These are phyloP conservation scores for Drosophila mojavensis DNA, from an alignment of 1,140 invertebrate genomes.

Conservation along the genomic window DNA sequence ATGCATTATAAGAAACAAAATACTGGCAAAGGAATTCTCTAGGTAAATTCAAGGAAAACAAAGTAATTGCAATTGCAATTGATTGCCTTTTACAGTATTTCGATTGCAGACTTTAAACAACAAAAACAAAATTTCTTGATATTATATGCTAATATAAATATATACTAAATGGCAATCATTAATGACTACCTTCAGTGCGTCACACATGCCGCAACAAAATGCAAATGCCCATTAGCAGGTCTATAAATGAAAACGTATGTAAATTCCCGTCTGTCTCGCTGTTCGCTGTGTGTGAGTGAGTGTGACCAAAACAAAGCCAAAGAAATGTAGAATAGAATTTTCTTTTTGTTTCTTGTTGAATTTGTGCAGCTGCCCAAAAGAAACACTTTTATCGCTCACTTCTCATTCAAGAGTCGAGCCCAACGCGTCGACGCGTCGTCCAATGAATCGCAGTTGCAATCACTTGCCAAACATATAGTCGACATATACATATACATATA, in stretches of 20 bases:
- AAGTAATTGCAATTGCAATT: no score
- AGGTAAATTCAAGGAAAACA: no score
- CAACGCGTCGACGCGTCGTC: constrained; percentile 40
- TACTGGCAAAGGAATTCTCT: no score
- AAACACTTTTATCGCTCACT: constrained; percentile 65
- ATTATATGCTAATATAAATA: background rate
- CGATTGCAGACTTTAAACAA: no score
- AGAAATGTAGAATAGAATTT: constrained; percentile 64
- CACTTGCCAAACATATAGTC: constrained; percentile 30
- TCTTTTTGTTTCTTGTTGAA: constrained; percentile 17
- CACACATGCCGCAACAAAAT: background rate
- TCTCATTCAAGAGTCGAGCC: constrained; percentile 61
- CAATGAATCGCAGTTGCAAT: constrained; percentile 15
- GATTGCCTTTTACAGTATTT: background rate
- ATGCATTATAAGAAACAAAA: background rate
- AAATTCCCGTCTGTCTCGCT: background rate
- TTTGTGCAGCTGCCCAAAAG: constrained; percentile 57
- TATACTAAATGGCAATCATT: background rate
- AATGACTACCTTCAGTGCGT: background rate
- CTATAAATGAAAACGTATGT: constrained; percentile 23
- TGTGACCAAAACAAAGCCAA: constrained; percentile 73
- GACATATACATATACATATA: background rate
- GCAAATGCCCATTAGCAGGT: background rate
- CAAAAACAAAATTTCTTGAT: no score
- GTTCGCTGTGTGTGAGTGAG: background rate